A percentile compares a stretch with the other conserved stretches of the same genome.
Evolutionary conservation across 2,113 vertebrate genomes (phyloP).

Genomic region (Smithornis capensis): DNA sequence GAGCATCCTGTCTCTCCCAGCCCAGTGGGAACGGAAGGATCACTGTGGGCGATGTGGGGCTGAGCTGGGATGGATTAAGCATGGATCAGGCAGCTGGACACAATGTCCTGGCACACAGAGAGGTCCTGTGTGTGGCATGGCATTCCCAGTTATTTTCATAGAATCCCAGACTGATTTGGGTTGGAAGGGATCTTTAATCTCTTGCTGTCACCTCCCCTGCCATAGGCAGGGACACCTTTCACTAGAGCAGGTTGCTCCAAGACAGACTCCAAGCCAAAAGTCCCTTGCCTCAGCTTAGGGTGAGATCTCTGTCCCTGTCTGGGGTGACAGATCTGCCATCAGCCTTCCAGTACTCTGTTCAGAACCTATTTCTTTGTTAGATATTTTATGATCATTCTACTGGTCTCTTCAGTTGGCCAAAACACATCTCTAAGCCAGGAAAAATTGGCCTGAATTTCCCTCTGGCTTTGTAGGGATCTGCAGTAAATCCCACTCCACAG

Average conservation of each 20-base stretch:
- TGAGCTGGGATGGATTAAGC: neutral
- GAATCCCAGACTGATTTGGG: neutral
- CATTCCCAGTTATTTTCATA: neutral
- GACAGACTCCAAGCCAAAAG: neutral
- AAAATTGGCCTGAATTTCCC: neutral
- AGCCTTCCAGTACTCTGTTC: neutral
- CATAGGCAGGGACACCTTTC: neutral
- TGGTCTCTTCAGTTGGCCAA: neutral
- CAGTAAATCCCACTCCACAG: neutral
- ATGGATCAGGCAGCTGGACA: neutral
- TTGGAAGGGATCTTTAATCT: neutral
- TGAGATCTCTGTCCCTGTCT: neutral
- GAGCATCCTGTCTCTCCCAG: neutral
- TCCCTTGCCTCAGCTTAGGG: neutral
- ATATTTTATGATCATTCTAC: neutral
- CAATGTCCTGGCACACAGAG: neutral
- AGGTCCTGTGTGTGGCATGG: neutral
- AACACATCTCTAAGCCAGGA: neutral
- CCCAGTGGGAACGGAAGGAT: neutral
- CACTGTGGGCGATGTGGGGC: accelerated
- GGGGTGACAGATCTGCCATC: neutral
- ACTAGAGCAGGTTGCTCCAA: neutral
- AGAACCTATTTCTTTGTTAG: neutral
- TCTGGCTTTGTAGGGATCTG: neutral
- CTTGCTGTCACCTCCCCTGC: neutral